phyloP scores from a whole-genome alignment of 2,797 vertebrate genomes.

The Pelobates cultripes region DNA sequence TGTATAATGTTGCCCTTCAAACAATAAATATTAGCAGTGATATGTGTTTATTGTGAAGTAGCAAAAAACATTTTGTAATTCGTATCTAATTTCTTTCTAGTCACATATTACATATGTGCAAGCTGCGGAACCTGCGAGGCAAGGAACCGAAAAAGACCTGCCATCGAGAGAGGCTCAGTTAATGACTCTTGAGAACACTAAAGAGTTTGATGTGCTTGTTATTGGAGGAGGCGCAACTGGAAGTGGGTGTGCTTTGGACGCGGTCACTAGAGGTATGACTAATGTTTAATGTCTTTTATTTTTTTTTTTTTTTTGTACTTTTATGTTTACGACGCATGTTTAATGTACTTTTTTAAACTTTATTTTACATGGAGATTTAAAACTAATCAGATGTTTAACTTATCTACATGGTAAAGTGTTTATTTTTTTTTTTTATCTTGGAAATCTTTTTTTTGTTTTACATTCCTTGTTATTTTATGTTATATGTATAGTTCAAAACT shows the following conservation, averaged over 20 bases:
- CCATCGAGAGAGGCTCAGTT: constrained; percentile 84
- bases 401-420: too few species aligned
- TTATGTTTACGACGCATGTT: background rate
- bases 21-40: too few species aligned
- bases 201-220: constrained; percentile 89
- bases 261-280: constrained; percentile 88
- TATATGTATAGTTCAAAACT: too few species aligned
- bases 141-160: constrained; percentile 69
- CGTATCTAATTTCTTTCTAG: constrained; percentile 62
- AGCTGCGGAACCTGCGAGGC: constrained; percentile 73
- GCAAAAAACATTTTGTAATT: background rate
- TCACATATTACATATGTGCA: constrained; percentile 75
- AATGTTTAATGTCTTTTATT: background rate
- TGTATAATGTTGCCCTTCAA: too few species aligned
- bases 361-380: too few species aligned
- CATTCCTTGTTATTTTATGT: too few species aligned
- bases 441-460: too few species aligned
- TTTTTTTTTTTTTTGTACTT: background rate
- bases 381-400: too few species aligned
- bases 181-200: constrained; percentile 64
- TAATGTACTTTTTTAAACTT: too few species aligned
- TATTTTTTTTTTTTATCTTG: too few species aligned
- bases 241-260: constrained; percentile 91
- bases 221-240: constrained; percentile 96
- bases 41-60: too few species aligned